Evolutionary conservation across 2,888 invertebrate genomes (phyloP), one percentile per base, ranked within the genome.

Genomic region (Xylocampa areola): DNA sequence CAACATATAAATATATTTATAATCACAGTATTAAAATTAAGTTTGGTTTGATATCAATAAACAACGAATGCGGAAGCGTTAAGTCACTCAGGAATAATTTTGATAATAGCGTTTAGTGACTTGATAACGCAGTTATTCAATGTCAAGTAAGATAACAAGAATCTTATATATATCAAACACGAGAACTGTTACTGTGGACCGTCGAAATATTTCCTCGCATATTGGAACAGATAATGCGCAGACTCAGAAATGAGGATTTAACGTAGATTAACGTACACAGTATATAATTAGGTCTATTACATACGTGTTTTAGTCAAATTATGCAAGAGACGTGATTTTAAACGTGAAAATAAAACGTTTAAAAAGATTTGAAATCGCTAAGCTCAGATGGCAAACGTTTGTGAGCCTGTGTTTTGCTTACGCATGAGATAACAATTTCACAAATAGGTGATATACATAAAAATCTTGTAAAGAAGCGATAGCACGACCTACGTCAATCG

Each of bases 1-100:
- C 50, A 61, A 55, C 27, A 61, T 44, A 47, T 43, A 50, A 43
- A 65, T 62, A 33, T 48, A 37, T 54, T 49, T 45, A 67, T 49
- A 58, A 70, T 62, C 58, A 67, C 64, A 67, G 71, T 53, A 49
- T 49, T 58, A 73, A 44, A 47, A 43, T 32, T 33, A 47, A 49
- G 45, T 61, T 37, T 48, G 33, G 51, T 50, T 51, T 48, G 41
- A 48, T 45, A 53, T 45, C 49, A 51, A 47, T 52, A 53, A 48
- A 32, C 41, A 40, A 60, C 37, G 37, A 53, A 44, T 37, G 51
- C 37, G 36, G 36, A 47, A 61, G 41, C 35, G 39, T 55, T 45
- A 33, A 33, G 35, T 69, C 50, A 57, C 8, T 40, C 39, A 10
- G 30, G 44, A 60, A 44, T 36, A 63, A 70, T 55, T 58, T 63